Evolutionary conservation across 2,797 vertebrate species (phyloP).

Genomic region (Lagocephalus sceleratus): DNA sequence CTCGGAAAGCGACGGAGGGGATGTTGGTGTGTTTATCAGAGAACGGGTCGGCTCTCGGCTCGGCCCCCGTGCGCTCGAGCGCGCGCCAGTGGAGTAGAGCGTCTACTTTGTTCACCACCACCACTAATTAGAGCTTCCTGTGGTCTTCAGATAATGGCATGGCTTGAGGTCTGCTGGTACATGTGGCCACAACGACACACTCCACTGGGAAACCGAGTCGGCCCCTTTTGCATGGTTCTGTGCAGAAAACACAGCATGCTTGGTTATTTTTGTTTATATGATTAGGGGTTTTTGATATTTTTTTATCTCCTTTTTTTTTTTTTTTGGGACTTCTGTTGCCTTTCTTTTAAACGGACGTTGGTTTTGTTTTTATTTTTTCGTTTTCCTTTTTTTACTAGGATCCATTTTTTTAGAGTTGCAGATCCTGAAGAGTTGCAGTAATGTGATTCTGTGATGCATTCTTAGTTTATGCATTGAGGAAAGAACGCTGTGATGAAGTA

Average conservation of each 20-base stretch:
- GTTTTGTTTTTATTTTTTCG: constrained; percentile 1
- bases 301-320: constrained; percentile 36
- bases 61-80: constrained; percentile 49
- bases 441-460: constrained; percentile 71
- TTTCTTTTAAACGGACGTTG: constrained; percentile 17
- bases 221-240: constrained; percentile 66
- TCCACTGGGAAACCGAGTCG: constrained; percentile 48
- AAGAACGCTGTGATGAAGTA: constrained; percentile 29
- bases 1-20: constrained; percentile 33
- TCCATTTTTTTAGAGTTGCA: constrained; percentile 48
- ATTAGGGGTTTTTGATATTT: constrained; percentile 40
- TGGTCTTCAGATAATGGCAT: constrained; percentile 62
- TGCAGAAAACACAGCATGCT: constrained; percentile 54
- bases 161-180: constrained; percentile 56
- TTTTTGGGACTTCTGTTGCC: constrained; percentile 37
- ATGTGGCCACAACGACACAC: constrained; percentile 43
- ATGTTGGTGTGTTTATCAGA: constrained; percentile 42
- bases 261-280: constrained; percentile 41
- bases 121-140: constrained; percentile 72
- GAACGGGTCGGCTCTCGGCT: constrained; percentile 57
- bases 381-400: constrained; percentile 38
- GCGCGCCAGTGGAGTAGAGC: constrained; percentile 49
- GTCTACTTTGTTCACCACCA: constrained; percentile 53
- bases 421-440: constrained; percentile 63
- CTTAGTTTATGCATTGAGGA: constrained; percentile 55